These are phyloP conservation scores for Lytechinus pictus DNA, from an alignment of 35 echinoderm and acorn worm species.

Conservation along the genomic window DNA sequence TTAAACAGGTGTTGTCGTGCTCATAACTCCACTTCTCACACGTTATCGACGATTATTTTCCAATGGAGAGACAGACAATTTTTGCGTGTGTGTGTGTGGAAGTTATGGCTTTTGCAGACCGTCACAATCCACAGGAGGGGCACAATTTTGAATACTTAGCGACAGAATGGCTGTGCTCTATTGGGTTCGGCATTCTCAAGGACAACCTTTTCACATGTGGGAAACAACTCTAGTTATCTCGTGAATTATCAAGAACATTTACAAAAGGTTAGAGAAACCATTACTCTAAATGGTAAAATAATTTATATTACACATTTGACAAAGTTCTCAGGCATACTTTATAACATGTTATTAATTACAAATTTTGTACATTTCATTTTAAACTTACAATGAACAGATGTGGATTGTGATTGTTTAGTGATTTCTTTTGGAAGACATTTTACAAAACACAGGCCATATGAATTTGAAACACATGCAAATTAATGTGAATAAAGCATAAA, in stretches of 20 bases:
- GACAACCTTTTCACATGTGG: slow-evolving; percentile 29
- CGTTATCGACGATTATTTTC: slow-evolving; percentile 15
- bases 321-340: background rate
- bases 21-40: slow-evolving; percentile 17
- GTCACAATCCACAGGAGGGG: background rate
- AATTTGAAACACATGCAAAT: too few species aligned
- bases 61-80: slow-evolving; percentile 32
- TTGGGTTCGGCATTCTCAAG: slow-evolving; percentile 34
- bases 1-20: slow-evolving; percentile 38
- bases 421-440: too few species aligned
- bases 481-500: too few species aligned
- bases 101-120: slow-evolving; percentile 29
- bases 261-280: background rate
- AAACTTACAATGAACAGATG: too few species aligned
- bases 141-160: background rate
- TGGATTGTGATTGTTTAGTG: too few species aligned
- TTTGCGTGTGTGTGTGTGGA: slow-evolving; percentile 16
- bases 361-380: too few species aligned
- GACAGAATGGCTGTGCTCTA: slow-evolving; percentile 6
- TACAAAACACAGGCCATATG: too few species aligned
- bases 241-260: background rate
- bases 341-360: too few species aligned
- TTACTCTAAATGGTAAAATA: background rate
- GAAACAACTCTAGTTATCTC: background rate
- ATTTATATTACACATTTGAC: background rate